Evolutionary conservation across 2,888 invertebrate genomes (phyloP), one percentile per base, ranked within the genome.

Genomic region (Apomyelois bistriatella): DNA sequence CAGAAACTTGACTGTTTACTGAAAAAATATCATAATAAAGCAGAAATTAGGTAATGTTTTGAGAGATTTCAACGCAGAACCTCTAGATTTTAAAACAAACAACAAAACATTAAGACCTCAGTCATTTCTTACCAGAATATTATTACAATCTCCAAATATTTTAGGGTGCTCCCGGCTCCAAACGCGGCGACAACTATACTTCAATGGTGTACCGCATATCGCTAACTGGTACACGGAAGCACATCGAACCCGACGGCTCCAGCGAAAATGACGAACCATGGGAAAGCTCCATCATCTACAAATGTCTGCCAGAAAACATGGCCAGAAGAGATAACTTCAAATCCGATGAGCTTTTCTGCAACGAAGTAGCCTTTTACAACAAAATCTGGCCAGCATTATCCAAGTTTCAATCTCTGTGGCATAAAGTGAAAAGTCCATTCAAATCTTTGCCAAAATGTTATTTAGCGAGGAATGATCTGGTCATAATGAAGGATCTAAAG

Each of bases 131-230:
- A 3, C 22, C 2, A 2, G 22, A 5, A 3, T 5, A 22, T 22
- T 22, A 22, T 3, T 3, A 22, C 22, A 2, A 22, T 22, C 16
- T 43, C 4, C 4, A 32, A 6, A 10, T 28, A 53, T 61, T 65
- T 8, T 60, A 94, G 92, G 92, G 93, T 56, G 92, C 93, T 12
- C 93, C 92, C 3, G 95, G 94, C n/a, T 93, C 94, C 0, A 94
- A 93, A 54, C 88, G 94, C 50, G 95, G 95, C 0, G 95, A 95
- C 68, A 95, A 95, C 75, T 95, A 95, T 69, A 94, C 94, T 0
- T 94, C 95, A 7, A 93, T 94, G 90, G 85, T 95, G 6, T 95
- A 94, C 76, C 91, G 95, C 10, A 89, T 94, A 53, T 84, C 91
- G 0, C 77, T 94, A 2, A 92, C 90, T 61, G 94, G 94, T 0